A percentile compares a stretch with the other conserved stretches of the same genome.
Conservation (phyloP, 2,888 invertebrate genomes). For the Euplagia quadripunctaria region DNA sequence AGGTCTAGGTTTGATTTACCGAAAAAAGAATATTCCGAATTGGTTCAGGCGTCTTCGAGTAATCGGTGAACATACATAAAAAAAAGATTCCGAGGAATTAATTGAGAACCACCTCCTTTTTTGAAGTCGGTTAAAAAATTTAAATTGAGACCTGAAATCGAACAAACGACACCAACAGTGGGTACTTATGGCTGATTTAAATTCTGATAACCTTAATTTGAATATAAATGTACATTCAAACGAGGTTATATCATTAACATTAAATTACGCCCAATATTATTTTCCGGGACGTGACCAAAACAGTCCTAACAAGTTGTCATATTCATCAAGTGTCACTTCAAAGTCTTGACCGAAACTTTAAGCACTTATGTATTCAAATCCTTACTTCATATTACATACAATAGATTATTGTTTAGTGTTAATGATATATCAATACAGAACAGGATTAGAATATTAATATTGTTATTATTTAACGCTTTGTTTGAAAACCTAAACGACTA, state of each 20-base stretch:
- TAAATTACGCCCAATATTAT: not conserved
- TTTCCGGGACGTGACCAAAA: not conserved
- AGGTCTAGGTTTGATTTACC: too few species aligned
- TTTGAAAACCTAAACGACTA: not conserved
- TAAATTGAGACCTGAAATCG: too few species aligned
- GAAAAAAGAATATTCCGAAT: too few species aligned
- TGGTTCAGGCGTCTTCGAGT: too few species aligned
- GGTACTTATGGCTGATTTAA: not conserved
- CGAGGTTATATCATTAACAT: too few species aligned
- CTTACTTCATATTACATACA: not conserved
- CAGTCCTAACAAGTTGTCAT: not conserved
- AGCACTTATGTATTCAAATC: conserved; percentile 9
- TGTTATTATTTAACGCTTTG: not conserved
- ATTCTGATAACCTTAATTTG: not conserved
- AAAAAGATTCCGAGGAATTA: too few species aligned
- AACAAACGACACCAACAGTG: not conserved
- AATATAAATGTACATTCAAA: not conserved
- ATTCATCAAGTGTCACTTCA: not conserved
- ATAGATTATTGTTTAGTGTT: conserved; percentile 11
- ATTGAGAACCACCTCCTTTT: too few species aligned
- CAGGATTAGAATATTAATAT: conserved; percentile 7
- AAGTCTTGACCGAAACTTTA: not conserved
- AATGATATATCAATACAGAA: conserved; percentile 1
- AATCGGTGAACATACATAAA: too few species aligned
- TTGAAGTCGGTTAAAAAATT: too few species aligned